These are phyloP conservation scores for Dicycla oo DNA, from an alignment of 2,888 invertebrate species.

Conservation along the genomic window DNA sequence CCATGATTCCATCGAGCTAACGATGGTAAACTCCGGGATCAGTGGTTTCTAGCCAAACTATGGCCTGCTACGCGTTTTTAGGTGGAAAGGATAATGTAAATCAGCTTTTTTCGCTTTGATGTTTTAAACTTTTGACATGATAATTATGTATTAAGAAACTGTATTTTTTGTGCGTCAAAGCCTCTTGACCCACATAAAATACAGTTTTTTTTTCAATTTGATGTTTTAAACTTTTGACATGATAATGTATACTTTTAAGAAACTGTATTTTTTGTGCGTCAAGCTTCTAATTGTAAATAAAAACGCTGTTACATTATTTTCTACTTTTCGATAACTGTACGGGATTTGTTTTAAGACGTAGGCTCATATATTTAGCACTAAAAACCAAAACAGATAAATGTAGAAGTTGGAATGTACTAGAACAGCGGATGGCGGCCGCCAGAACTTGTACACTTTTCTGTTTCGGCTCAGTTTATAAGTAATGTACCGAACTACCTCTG, in stretches of 20 bases:
- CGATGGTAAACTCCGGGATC: slow-evolving; percentile 21
- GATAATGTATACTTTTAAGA: slow-evolving; percentile 73
- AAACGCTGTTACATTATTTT: slow-evolving; percentile 75
- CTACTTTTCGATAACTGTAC: slow-evolving; percentile 66
- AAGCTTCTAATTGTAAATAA: slow-evolving; percentile 85
- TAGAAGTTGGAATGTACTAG: slow-evolving; percentile 31
- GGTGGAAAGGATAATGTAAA: slow-evolving; percentile 75
- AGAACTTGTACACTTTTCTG: slow-evolving; percentile 56
- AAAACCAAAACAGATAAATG: slow-evolving; percentile 45
- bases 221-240: slow-evolving; percentile 57
- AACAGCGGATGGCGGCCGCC: slow-evolving; percentile 41
- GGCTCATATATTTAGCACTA: slow-evolving; percentile 64
- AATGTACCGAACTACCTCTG: slow-evolving; percentile 87
- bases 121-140: slow-evolving; percentile 68
- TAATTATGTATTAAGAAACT: slow-evolving; percentile 71
- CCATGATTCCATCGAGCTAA: slow-evolving; percentile 51
- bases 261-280: slow-evolving; percentile 79
- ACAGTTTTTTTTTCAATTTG: background rate
- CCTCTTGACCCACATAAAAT: slow-evolving; percentile 61
- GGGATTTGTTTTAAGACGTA: slow-evolving; percentile 69
- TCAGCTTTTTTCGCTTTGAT: slow-evolving; percentile 75
- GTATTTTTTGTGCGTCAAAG: slow-evolving; percentile 80
- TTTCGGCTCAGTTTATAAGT: slow-evolving; percentile 71
- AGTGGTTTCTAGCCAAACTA: slow-evolving; percentile 46
- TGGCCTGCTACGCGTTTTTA: slow-evolving; percentile 54